Base-by-base conservation (phyloP, 2,113 vertebrate genomes). In the Anoplopoma fimbria region DNA sequence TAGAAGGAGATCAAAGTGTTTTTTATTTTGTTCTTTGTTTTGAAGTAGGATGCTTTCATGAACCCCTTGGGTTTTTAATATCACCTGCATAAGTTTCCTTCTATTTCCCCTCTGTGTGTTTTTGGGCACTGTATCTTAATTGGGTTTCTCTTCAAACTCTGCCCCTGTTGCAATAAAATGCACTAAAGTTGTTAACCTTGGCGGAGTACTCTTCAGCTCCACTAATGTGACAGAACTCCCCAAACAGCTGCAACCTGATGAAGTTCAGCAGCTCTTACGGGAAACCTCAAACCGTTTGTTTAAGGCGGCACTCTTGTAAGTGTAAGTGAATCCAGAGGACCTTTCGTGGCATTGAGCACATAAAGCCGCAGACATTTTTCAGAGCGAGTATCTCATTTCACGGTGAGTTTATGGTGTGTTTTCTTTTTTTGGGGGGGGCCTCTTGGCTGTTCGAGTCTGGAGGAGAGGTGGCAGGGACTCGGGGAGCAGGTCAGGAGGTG, bases 401-500 rank as follows among this genome's bases (percentile, higher is more conserved):
- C 53, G 53, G 62, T 9, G 51, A 47, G 75, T 79, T 82, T 88
- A 60, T 40, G 68, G 47, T 63, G 72, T 4, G 47, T 38, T 14
- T 49, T 8, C 21, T 19, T 9, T 45, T 38, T 40, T 19, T n/a
- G 19, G 33, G 25, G 31, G 42, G 25, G 31, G 42, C 75, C 78
- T 74, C 67, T 71, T n/a, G 15, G 77, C 72, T 61, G 12, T 79
- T 61, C 7, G 65, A 79, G 74, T 58, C 68, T 67, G 78, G 62
- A 81, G 53, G 69, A 84, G 72, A 89, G 75, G 57, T 58, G 57
- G 61, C 69, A 64, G 73, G 65, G 68, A 55, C 69, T 40, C 9
- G 1, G 73, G 81, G 74, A 2, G 68, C 19, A 38, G 89, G 87
- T 91, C 83, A 91, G 76, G 57, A 80, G 84, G 84, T 72, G 74